Percentiles rank a stretch among this genome's conserved stretches.
Evolutionary conservation across 2,113 vertebrate species (phyloP).

Genomic region (Protomyctophum bolini): DNA sequence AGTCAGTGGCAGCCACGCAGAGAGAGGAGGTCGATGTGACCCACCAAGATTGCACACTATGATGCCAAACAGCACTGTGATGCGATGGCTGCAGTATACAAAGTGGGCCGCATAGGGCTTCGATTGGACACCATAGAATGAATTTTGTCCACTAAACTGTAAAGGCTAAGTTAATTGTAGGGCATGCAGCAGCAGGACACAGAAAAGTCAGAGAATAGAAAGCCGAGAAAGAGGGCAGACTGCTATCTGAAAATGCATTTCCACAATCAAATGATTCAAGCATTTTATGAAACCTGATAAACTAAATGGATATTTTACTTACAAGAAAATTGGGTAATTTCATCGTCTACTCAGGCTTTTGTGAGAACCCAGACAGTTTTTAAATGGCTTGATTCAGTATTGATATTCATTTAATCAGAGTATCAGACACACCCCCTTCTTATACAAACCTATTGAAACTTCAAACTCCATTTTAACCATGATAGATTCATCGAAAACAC

Average conservation of each 20-base stretch:
- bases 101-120: too few relatives aligned
- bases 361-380: too few relatives aligned
- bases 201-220: background rate
- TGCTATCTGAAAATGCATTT: slow-evolving; percentile 28
- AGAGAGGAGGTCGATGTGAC: slow-evolving; percentile 19
- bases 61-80: slow-evolving; percentile 24
- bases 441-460: too few relatives aligned
- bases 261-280: too few relatives aligned
- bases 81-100: slow-evolving; percentile 1
- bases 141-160: slow-evolving; percentile 5
- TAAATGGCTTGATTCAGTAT: too few relatives aligned
- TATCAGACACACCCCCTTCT: too few relatives aligned
- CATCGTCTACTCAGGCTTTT: too few relatives aligned
- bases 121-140: slow-evolving; percentile 17
- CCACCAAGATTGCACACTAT: slow-evolving; percentile 30
- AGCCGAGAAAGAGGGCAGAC: background rate
- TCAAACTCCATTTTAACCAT: too few relatives aligned
- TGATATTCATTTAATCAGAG: too few relatives aligned
- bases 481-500: too few relatives aligned
- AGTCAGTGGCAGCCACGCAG: slow-evolving; percentile 23
- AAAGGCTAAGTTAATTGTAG: slow-evolving; percentile 4
- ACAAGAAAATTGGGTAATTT: too few relatives aligned
- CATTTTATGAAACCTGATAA: background rate
- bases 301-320: background rate
- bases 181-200: background rate